phyloP scores from a whole-genome alignment of 2,797 vertebrate genomes.

The Dallia pectoralis region DNA sequence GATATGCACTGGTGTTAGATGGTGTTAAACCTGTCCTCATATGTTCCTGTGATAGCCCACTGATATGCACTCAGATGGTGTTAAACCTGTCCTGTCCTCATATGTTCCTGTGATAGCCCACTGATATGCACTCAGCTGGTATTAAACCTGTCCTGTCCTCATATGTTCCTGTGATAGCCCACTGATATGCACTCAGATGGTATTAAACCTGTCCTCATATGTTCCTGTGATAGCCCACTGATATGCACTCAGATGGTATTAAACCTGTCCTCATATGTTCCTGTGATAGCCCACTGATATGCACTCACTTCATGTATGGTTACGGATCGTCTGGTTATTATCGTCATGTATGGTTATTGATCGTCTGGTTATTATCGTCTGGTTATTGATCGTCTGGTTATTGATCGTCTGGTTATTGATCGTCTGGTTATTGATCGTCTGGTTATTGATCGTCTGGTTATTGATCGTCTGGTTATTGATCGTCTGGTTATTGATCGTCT shows the following conservation, averaged over 20 bases:
- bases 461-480: no score
- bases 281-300: slow-evolving; percentile 12
- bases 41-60: slow-evolving; percentile 17
- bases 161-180: slow-evolving; percentile 15
- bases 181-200: not conserved
- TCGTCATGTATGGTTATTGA: no score
- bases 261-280: not conserved
- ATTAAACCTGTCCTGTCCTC: not conserved
- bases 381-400: no score
- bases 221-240: slow-evolving; percentile 18
- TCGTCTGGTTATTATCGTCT: no score
- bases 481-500: no score
- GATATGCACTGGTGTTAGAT: no score
- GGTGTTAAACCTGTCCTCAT: not conserved
- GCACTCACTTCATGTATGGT: not conserved
- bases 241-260: no score
- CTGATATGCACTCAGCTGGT: not conserved
- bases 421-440: no score
- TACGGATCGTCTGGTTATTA: not conserved
- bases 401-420: no score
- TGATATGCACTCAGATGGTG: not conserved
- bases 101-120: slow-evolving; percentile 14
- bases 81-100: not conserved
- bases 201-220: not conserved
- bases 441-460: no score